A percentile compares a stretch with the other conserved stretches of the same genome.
Evolutionary conservation across 1,140 invertebrate genomes (phyloP).

Genomic region (Dendroctonus ponderosae): DNA sequence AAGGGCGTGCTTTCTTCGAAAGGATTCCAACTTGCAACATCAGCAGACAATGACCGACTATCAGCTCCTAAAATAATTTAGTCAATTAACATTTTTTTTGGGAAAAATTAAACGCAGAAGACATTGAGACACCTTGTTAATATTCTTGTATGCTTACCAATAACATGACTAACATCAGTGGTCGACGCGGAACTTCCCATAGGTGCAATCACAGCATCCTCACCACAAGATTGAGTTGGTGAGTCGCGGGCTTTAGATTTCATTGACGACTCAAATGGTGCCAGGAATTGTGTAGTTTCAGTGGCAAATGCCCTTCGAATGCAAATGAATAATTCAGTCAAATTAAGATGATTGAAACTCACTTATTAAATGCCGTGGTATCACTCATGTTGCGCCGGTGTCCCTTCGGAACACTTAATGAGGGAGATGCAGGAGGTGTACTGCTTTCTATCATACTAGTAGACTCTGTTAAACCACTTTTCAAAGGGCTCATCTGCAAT

Average conservation of each 20-base stretch:
- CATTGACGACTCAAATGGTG: slow-evolving; percentile 69
- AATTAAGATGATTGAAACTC: slow-evolving; percentile 44
- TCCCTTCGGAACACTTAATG: slow-evolving; percentile 53
- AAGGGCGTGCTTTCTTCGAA: slow-evolving; percentile 70
- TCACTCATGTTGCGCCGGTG: slow-evolving; percentile 84
- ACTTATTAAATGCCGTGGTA: slow-evolving; percentile 84
- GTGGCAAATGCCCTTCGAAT: slow-evolving; percentile 65
- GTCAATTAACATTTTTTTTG: not conserved
- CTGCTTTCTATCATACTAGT: slow-evolving; percentile 48
- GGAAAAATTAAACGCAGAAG: too few species aligned
- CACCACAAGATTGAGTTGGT: slow-evolving; percentile 34
- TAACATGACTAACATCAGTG: slow-evolving; percentile 47
- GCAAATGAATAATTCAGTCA: not conserved
- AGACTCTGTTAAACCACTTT: slow-evolving; percentile 44
- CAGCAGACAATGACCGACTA: slow-evolving; percentile 60
- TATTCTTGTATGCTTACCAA: slow-evolving; percentile 29
- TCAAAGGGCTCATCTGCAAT: slow-evolving; percentile 26
- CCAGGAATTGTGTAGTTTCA: slow-evolving; percentile 73
- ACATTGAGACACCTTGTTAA: not conserved
- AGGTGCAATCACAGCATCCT: slow-evolving; percentile 37
- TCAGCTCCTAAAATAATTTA: slow-evolving; percentile 41
- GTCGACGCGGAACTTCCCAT: slow-evolving; percentile 46
- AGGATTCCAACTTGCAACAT: slow-evolving; percentile 77
- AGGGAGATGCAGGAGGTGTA: slow-evolving; percentile 56
- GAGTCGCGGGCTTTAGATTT: slow-evolving; percentile 55